Evolutionary conservation across 2,113 vertebrate species (phyloP).

Genomic region (Notothenia coriiceps): DNA sequence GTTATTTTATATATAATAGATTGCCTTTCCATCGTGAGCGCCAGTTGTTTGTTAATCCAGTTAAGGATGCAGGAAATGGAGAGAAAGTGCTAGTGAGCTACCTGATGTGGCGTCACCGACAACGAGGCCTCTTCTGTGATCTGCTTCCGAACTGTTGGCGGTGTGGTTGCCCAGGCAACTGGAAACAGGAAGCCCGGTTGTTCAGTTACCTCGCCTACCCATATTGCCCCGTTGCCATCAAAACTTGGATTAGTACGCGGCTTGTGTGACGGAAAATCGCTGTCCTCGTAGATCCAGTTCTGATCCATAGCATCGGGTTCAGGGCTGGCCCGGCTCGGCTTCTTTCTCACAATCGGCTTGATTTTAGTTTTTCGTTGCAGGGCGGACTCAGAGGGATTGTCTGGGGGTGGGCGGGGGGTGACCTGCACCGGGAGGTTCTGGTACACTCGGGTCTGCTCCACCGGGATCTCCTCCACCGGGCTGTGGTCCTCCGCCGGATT

Average conservation of each 20-base stretch:
- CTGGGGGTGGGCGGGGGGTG: background rate
- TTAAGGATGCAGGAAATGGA: background rate
- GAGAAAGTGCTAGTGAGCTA: background rate
- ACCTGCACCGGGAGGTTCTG: conserved; percentile 54
- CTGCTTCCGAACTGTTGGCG: conserved; percentile 47
- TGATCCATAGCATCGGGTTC: conserved; percentile 20
- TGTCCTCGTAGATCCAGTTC: conserved; percentile 66
- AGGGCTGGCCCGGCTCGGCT: background rate
- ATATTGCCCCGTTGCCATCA: conserved; percentile 71
- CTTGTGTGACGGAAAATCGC: conserved; percentile 3
- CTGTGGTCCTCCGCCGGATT: conserved; percentile 66
- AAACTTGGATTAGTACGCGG: conserved; percentile 43
- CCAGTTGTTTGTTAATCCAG: background rate
- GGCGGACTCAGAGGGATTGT: conserved; percentile 19
- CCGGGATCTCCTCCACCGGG: conserved; percentile 72
- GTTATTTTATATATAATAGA: no score
- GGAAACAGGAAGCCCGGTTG: conserved; percentile 81
- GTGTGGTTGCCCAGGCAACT: conserved; percentile 40
- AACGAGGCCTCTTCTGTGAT: conserved; percentile 80
- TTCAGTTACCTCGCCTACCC: conserved; percentile 65
- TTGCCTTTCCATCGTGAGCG: background rate
- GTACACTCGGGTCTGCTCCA: conserved; percentile 78
- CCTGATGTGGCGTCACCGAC: conserved; percentile 60
- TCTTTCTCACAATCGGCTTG: conserved; percentile 37
- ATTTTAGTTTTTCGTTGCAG: conserved; percentile 36